Conservation (phyloP, 2,113 vertebrate genomes). For the Boulengeromyrus knoepffleri region DNA sequence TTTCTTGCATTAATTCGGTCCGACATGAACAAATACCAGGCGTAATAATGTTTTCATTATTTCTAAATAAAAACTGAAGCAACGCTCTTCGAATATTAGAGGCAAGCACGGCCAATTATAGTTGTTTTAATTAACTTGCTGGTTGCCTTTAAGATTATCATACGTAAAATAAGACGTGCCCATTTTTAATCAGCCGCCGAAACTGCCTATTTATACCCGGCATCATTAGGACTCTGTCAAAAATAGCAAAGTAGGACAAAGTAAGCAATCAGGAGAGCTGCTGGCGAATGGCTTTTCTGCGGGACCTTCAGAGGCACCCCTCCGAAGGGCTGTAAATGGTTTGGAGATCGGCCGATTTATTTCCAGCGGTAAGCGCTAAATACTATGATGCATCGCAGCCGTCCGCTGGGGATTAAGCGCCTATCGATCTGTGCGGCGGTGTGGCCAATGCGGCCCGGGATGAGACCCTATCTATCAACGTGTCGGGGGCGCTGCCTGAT, state of each 20-base stretch:
- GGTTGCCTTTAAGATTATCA: conserved; percentile 67
- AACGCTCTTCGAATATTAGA: conserved; percentile 60
- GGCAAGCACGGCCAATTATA: conserved; percentile 68
- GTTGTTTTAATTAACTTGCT: conserved; percentile 72
- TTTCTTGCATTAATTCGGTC: conserved; percentile 33
- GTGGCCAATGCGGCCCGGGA: conserved; percentile 34
- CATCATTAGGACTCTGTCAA: conserved; percentile 67
- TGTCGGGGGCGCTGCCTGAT: conserved; percentile 39
- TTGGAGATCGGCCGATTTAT: conserved; percentile 58
- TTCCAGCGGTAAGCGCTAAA: conserved; percentile 65
- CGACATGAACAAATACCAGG: conserved; percentile 32
- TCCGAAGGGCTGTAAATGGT: conserved; percentile 50
- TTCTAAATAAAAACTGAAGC: conserved; percentile 53
- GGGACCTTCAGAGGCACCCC: conserved; percentile 56
- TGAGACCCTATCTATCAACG: conserved; percentile 29
- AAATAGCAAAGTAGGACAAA: conserved; percentile 70
- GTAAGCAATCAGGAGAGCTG: conserved; percentile 62
- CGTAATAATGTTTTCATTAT: conserved; percentile 56
- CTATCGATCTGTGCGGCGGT: conserved; percentile 36
- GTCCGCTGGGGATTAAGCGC: conserved; percentile 30
- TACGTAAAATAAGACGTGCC: conserved; percentile 64
- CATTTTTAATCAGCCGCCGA: conserved; percentile 58
- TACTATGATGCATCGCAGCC: conserved; percentile 58
- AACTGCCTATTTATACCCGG: conserved; percentile 67
- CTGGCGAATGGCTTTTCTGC: conserved; percentile 60